phyloP scores from a whole-genome alignment of 2,888 invertebrate species.

The Drosophila mayaguana region DNA sequence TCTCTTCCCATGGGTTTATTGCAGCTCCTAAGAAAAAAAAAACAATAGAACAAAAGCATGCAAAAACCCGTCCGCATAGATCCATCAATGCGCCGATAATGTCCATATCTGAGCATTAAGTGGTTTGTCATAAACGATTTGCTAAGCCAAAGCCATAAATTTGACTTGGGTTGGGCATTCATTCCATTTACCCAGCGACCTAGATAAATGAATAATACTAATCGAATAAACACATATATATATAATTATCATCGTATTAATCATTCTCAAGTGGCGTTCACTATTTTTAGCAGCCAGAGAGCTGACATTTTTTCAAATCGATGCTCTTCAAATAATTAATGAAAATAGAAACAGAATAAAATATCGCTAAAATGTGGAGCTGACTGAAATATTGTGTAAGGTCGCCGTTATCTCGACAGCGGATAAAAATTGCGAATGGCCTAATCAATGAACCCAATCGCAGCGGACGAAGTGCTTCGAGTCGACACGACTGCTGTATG shows the following conservation, averaged over 20 bases:
- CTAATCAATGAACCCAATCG: slow-evolving; percentile 41
- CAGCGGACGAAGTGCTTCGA: not conserved
- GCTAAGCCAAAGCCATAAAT: slow-evolving; percentile 19
- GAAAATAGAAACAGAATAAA: slow-evolving; percentile 17
- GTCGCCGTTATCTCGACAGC: slow-evolving; percentile 70
- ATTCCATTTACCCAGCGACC: slow-evolving; percentile 35
- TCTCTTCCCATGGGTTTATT: not conserved
- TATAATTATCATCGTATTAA: slow-evolving; percentile 61
- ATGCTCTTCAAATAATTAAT: slow-evolving; percentile 64
- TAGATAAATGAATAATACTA: slow-evolving; percentile 42
- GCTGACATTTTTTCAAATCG: slow-evolving; percentile 70
- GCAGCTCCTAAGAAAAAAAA: not conserved
- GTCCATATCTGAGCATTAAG: slow-evolving; percentile 30
- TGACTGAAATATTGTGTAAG: slow-evolving; percentile 72
- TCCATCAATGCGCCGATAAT: slow-evolving; percentile 60
- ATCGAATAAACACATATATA: slow-evolving; percentile 1
- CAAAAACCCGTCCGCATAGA: slow-evolving; percentile 39
- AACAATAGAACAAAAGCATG: slow-evolving; percentile 20
- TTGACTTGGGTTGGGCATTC: not conserved
- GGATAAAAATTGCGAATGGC: slow-evolving; percentile 59
- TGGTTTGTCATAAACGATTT: slow-evolving; percentile 45
- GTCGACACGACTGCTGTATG: not conserved
- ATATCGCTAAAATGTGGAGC: slow-evolving; percentile 16
- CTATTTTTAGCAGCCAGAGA: slow-evolving; percentile 48
- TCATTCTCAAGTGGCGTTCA: slow-evolving; percentile 68